These are phyloP conservation scores for Drosophila kuntzei DNA, from an alignment of 2,888 invertebrate genomes.

Conservation along the genomic window DNA sequence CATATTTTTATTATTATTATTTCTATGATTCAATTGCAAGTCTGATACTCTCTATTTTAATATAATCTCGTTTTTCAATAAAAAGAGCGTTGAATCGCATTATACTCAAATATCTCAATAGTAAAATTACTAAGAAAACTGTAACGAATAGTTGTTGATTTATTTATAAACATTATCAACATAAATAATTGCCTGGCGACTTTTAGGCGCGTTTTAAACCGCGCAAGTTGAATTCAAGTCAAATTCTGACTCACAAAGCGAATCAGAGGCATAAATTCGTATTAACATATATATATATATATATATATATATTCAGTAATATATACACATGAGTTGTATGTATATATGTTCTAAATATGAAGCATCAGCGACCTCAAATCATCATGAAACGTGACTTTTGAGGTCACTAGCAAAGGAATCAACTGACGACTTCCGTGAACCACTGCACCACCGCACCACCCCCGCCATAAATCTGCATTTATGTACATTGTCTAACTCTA, in stretches of 20 bases:
- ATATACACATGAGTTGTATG: background rate
- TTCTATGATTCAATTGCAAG: background rate
- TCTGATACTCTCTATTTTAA: background rate
- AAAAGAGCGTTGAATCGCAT: background rate
- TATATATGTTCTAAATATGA: constrained; percentile 15
- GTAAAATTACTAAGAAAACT: background rate
- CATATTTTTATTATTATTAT: background rate
- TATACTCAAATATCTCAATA: too few relatives aligned
- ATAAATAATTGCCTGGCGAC: constrained; percentile 7
- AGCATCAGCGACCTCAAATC: constrained; percentile 34
- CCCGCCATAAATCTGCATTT: background rate
- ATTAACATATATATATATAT: background rate
- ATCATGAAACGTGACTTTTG: constrained; percentile 61
- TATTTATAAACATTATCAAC: constrained; percentile 26
- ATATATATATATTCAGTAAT: background rate
- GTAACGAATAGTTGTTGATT: background rate
- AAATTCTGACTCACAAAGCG: constrained; percentile 38
- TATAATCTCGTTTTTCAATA: background rate
- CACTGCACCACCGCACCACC: background rate
- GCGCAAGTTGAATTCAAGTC: background rate
- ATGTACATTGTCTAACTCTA: background rate
- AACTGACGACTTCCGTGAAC: constrained; percentile 3
- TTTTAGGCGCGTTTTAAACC: constrained; percentile 30
- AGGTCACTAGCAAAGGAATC: constrained; percentile 24
- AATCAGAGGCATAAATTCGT: constrained; percentile 3